Conservation (phyloP, 1,140 invertebrate genomes). For the fruit fly (Drosophila melanogaster) region DNA sequence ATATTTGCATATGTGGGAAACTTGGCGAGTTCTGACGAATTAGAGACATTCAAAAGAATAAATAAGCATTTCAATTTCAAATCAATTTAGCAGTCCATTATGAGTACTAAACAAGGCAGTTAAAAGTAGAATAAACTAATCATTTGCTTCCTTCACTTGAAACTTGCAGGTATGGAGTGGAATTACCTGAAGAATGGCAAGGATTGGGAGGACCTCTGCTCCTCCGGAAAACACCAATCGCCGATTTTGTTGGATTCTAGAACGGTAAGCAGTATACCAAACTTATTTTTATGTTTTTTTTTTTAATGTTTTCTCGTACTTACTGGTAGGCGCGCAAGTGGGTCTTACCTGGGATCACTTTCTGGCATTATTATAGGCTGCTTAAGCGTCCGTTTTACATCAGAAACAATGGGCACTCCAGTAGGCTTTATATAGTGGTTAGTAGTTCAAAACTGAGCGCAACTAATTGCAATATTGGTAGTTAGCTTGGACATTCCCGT, state of each 20-base stretch:
- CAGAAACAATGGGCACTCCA: slow-evolving; percentile 89
- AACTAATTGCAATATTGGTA: slow-evolving; percentile 5
- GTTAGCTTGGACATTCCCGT: slow-evolving; percentile 85
- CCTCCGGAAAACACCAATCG: neutral
- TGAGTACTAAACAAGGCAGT: neutral
- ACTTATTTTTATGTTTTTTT: too few relatives aligned
- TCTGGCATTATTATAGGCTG: slow-evolving; percentile 88
- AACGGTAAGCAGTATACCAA: neutral
- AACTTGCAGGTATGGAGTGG: neutral
- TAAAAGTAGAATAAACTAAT: too few relatives aligned
- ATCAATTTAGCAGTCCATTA: neutral
- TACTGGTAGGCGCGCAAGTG: slow-evolving; percentile 85
- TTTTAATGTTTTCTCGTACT: neutral
- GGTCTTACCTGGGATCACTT: slow-evolving; percentile 87
- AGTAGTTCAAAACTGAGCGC: too few relatives aligned
- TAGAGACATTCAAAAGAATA: neutral
- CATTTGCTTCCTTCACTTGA: neutral
- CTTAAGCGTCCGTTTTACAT: slow-evolving; percentile 86
- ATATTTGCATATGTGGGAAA: too few relatives aligned
- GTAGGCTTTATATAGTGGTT: slow-evolving; percentile 72
- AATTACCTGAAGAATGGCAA: neutral
- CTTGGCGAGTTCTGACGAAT: too few relatives aligned
- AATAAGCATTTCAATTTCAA: slow-evolving; percentile 1
- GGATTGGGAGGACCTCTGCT: neutral
- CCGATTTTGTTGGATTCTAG: neutral